Base-by-base conservation (phyloP, 2,113 vertebrate genomes). In the Galemys pyrenaicus region DNA sequence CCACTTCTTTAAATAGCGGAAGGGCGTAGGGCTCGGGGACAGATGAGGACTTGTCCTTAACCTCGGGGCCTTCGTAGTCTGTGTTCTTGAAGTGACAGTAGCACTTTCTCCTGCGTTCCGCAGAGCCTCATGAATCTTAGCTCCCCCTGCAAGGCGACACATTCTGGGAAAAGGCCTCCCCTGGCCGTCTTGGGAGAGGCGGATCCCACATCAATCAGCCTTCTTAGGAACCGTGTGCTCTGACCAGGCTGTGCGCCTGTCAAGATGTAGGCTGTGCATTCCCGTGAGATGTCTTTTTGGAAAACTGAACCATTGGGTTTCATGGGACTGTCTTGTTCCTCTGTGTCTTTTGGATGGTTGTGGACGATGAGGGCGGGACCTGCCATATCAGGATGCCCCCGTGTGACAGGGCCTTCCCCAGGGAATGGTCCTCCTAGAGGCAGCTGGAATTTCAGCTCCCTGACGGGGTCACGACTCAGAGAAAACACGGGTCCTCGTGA, bases 231-330 rank as follows among this genome's bases (percentile, higher is more conserved):
- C 22, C 13, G 30, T 12, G 30, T n/a, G 26, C 58, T 84, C 46
- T 51, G 68, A 37, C 60, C 10, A 46, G 37, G 46, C 4, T 22
- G n/a, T 22, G 64, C 20, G 7, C n/a, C 70, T 83, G 70, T 87
- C n/a, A 30, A 88, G 46, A 83, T 9, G 19, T 22, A 41, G 54
- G 44, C 12, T 58, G n/a, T 62, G 37, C 35, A 74, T 92, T 81
- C 91, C 62, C 89, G 73, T 82, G 49, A 32, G 46, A 85, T 85
- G 32, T 67, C 20, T 15, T 91, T 85, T 74, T 35, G 9, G 64
- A 89, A 95, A 82, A 71, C 80, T 4, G n/a, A 75, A 92, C 68
- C 56, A 64, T 91, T 87, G 20, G 32, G 30, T 92, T 68, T 71
- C 68, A 68, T 6, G 12, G 80, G 41, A 44, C 46, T 58, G 19